These are phyloP conservation scores for Capitulum mitella DNA, from an alignment of 2,888 invertebrate species.

Conservation along the genomic window DNA sequence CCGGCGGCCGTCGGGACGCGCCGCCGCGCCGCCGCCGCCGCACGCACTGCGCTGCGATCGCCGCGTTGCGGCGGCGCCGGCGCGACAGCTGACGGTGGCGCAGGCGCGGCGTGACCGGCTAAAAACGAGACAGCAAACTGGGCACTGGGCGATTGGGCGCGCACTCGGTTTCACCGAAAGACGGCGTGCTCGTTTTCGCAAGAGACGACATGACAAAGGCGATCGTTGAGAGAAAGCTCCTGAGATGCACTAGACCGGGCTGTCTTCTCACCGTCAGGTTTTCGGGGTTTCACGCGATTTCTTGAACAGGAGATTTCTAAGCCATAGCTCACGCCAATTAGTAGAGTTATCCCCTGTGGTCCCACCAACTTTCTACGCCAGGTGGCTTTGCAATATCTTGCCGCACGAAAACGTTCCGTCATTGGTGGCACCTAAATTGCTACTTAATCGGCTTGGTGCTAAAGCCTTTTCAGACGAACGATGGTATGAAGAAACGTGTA, in stretches of 20 bases:
- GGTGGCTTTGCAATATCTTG: no score
- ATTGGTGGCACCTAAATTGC: no score
- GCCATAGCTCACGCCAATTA: not conserved
- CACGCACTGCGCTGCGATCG: not conserved
- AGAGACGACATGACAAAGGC: not conserved
- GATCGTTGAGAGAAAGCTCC: not conserved
- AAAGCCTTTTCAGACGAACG: no score
- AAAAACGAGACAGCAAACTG: not conserved
- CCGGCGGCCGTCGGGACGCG: not conserved
- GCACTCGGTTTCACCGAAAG: not conserved
- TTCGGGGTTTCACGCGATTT: not conserved
- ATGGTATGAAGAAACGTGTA: no score
- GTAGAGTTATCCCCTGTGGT: no score
- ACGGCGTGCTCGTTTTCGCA: not conserved
- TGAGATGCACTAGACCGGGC: not conserved
- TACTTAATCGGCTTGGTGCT: no score
- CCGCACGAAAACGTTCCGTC: no score
- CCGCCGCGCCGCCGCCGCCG: not conserved
- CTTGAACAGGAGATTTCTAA: not conserved
- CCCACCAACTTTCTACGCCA: no score
- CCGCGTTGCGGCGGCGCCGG: no score
- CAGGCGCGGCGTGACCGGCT: no score
- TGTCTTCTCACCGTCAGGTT: not conserved
- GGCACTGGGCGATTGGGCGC: not conserved
- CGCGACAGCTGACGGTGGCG: not conserved